Conservation (phyloP, 2,888 invertebrate genomes). For the Geophilus truncorum region DNA sequence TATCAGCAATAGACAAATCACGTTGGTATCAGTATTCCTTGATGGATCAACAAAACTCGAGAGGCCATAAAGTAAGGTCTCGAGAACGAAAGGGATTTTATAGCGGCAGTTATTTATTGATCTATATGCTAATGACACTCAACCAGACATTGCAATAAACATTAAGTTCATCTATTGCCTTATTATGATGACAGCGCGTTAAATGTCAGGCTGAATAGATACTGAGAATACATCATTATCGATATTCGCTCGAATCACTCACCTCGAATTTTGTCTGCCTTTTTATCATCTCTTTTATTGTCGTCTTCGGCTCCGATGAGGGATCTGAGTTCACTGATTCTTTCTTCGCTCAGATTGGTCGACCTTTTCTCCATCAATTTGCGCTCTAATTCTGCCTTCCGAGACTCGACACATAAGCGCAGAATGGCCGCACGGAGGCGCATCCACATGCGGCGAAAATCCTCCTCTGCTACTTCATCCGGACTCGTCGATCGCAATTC, state of each 20-base stretch:
- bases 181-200: neutral
- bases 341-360: neutral
- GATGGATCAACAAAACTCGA: neutral
- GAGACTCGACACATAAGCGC: neutral
- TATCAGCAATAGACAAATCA: neutral
- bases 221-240: neutral
- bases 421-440: slow-evolving; percentile 9
- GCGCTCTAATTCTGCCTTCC: neutral
- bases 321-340: neutral
- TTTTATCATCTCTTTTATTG: neutral
- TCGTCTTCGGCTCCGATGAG: slow-evolving; percentile 4
- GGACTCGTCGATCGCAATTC: slow-evolving; percentile 30
- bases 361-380: neutral
- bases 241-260: neutral
- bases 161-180: neutral
- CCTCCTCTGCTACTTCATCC: slow-evolving; percentile 31
- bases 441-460: slow-evolving; percentile 29
- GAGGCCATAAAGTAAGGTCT: neutral
- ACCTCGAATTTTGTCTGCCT: neutral
- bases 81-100: neutral
- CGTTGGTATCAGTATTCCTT: neutral
- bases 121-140: neutral
- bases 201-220: neutral
- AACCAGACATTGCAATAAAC: neutral
- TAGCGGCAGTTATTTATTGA: neutral